Percentiles rank a stretch among this genome's conserved stretches.
Conservation (phyloP, 2,797 vertebrate species). For the Octomys mimax region DNA sequence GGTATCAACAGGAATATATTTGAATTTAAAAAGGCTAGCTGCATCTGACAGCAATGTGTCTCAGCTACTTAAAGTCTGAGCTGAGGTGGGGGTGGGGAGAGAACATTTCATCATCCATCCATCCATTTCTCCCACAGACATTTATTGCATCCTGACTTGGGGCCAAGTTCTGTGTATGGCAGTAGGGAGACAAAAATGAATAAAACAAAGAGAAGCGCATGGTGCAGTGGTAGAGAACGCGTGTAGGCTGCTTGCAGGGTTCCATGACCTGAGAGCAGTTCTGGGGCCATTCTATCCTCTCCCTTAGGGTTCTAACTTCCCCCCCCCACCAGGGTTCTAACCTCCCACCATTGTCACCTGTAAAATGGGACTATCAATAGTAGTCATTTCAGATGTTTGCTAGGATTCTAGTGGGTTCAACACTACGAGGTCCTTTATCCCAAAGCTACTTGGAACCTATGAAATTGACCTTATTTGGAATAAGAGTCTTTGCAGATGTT, state of each 20-base stretch:
- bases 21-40: conserved; percentile 86
- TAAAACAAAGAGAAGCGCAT: neutral
- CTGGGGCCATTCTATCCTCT: neutral
- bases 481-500: neutral
- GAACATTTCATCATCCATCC: conserved; percentile 43
- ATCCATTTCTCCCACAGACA: conserved; percentile 13
- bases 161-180: conserved; percentile 36
- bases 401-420: neutral
- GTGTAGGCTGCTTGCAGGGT: neutral
- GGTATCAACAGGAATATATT: conserved; percentile 86
- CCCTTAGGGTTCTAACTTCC: neutral
- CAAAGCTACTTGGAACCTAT: neutral
- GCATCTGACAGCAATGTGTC: conserved; percentile 85
- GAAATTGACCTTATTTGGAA: neutral
- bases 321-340: too few species aligned
- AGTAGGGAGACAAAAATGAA: neutral
- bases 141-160: conserved; percentile 25
- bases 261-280: neutral
- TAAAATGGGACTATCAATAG: neutral
- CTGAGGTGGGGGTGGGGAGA: conserved; percentile 21
- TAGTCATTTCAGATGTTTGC: neutral
- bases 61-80: conserved; percentile 68
- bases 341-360: neutral
- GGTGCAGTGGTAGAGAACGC: neutral
- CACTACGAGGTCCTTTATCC: neutral